Base-by-base conservation (phyloP, 2,797 vertebrate genomes). In the Amblyopsis hoosieri region DNA sequence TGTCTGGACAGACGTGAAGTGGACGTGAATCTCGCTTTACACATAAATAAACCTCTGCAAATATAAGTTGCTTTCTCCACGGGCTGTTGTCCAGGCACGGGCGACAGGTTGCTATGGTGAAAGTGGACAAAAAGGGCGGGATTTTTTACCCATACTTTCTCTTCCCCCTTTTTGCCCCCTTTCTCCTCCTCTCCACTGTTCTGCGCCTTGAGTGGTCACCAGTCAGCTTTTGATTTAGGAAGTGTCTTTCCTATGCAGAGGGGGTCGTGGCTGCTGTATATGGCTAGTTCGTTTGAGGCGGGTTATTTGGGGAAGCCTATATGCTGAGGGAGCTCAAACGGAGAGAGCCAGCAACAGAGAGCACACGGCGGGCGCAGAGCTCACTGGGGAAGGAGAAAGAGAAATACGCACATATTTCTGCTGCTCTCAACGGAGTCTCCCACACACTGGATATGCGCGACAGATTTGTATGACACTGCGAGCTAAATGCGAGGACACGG, bases 181-280 rank as follows among this genome's bases (percentile, higher is more conserved):
- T 45, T 60, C 19, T 47, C 19, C 46, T 48, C 63, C 57, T 71
- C 51, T 57, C 46, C 42, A 1, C n/a, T 17, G 1, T 66, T 31
- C 61, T 69, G 59, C 79, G n/a, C 72, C 81, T 78, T 77, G 87
- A 87, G 86, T 90, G 92, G 91, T 93, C 85, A 93, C 90, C 69
- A 80, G 90, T 91, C 89, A 79, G 91, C 91, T 85, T 94, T 88
- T 87, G 91, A 85, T 88, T 94, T 91, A 88, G 92, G 93, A 86
- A 73, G 83, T 89, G 88, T 94, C 96, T 93, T 94, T 93, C 94
- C 89, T 93, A 90, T 85, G 74, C 90, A 90, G 92, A 71, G 91
- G 91, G 79, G 92, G 92, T 90, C 89, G 90, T 74, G 46, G 90
- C 87, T 85, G 54, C 73, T 85, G 75, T 71, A 14, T 56, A 76